Conservation (phyloP, 2,797 vertebrate genomes). For the Lutra lutra region DNA sequence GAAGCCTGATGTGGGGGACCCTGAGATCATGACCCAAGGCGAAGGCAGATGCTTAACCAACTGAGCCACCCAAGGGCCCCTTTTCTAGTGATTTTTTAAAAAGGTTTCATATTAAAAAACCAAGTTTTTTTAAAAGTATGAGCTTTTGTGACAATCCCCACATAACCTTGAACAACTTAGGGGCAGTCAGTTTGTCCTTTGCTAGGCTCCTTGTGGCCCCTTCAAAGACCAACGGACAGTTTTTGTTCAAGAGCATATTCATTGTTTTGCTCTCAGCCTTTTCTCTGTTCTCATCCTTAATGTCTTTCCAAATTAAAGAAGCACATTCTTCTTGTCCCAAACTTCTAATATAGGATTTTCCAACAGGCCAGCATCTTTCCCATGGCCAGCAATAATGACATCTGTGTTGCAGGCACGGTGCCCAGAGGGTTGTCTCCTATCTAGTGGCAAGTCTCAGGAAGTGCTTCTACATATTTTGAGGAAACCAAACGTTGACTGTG, state of each 20-base stretch:
- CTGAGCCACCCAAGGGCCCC: too few species aligned
- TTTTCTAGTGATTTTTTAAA: too few species aligned
- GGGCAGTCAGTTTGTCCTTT: not conserved
- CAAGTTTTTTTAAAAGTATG: not conserved
- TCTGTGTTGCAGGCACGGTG: not conserved
- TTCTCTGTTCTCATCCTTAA: not conserved
- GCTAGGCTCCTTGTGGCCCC: not conserved
- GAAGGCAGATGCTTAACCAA: too few species aligned
- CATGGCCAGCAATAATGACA: not conserved
- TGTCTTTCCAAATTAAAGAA: not conserved
- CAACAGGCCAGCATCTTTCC: not conserved
- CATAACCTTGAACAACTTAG: not conserved
- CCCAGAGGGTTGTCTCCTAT: too few species aligned
- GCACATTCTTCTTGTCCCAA: not conserved
- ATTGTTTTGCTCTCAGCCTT: not conserved
- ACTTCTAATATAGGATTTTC: not conserved
- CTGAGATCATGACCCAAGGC: too few species aligned
- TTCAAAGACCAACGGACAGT: not conserved
- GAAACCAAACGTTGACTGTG: not conserved
- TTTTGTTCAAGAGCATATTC: too few species aligned
- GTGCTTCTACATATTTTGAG: not conserved
- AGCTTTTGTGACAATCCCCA: not conserved
- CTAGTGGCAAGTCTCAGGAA: not conserved
- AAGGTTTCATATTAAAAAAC: not conserved
- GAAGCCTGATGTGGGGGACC: too few species aligned